These are phyloP conservation scores for Sinelater perroti DNA, from an alignment of 2,888 invertebrate genomes.

Conservation along the genomic window DNA sequence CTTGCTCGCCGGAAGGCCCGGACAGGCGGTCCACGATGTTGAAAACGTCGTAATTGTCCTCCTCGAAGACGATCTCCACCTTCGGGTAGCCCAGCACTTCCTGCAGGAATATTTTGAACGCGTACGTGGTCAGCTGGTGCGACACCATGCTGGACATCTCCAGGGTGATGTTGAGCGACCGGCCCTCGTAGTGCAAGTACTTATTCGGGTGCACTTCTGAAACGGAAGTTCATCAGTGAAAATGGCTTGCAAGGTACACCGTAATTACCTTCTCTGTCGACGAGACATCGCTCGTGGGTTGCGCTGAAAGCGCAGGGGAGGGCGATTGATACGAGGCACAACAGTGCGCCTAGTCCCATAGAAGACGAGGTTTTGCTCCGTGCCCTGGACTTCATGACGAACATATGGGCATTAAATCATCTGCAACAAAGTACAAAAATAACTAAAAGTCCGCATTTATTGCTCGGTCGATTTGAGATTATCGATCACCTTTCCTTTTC, in stretches of 20 bases:
- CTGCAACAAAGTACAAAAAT: constrained; percentile 23
- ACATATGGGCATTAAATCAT: constrained; percentile 2
- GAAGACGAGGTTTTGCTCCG: constrained; percentile 13
- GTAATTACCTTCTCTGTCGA: constrained; percentile 21
- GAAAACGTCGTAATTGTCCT: constrained; percentile 60
- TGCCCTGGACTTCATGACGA: constrained; percentile 27
- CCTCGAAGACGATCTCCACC: constrained; percentile 57
- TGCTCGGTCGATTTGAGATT: not conserved
- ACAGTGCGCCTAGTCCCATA: constrained; percentile 1
- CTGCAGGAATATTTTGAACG: constrained; percentile 68
- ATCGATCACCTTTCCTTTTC: not conserved
- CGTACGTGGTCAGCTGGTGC: constrained; percentile 66
- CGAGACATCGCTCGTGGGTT: constrained; percentile 24
- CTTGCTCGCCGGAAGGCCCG: constrained; percentile 37
- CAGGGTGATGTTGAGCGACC: constrained; percentile 60
- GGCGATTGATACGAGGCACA: constrained; percentile 12
- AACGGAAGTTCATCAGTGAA: constrained; percentile 36
- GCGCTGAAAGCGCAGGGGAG: constrained; percentile 17
- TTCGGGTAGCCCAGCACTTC: constrained; percentile 61
- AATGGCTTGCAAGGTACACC: not conserved
- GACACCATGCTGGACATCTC: constrained; percentile 66
- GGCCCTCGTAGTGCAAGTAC: constrained; percentile 57
- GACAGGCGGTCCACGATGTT: constrained; percentile 55
- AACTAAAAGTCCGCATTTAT: not conserved
- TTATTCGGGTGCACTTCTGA: constrained; percentile 64